A percentile compares a stretch with the other conserved stretches of the same genome.
These are phyloP conservation scores for Genyomyrus donnyi DNA, from an alignment of 2,113 vertebrate genomes.

Conservation along the genomic window DNA sequence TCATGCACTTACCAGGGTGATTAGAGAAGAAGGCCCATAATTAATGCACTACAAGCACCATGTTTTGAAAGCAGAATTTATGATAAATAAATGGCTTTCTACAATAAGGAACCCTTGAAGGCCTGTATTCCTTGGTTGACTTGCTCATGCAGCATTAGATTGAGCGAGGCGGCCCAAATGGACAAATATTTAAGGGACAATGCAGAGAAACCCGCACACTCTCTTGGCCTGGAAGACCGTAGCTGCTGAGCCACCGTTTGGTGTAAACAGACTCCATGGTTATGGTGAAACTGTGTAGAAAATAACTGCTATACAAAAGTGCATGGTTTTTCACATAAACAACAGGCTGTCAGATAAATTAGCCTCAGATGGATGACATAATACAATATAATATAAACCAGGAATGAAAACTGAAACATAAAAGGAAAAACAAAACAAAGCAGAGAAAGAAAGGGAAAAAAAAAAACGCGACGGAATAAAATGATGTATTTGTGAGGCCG, in stretches of 20 bases:
- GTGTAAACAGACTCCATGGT: neutral
- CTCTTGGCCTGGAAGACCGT: neutral
- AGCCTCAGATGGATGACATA: neutral
- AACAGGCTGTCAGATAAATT: neutral
- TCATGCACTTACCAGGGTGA: neutral
- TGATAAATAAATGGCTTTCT: neutral
- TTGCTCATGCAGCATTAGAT: neutral
- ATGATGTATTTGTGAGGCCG: neutral
- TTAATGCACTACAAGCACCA: neutral
- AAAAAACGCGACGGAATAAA: neutral
- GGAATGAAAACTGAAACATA: neutral
- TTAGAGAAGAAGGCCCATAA: neutral
- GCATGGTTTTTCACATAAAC: neutral
- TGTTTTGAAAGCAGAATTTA: neutral
- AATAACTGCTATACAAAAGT: neutral
- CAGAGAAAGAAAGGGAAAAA: neutral
- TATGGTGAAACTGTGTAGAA: neutral
- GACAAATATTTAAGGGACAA: neutral
- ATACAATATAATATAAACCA: neutral
- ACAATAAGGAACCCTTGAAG: neutral
- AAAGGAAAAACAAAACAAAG: neutral
- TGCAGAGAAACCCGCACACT: neutral
- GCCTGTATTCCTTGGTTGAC: neutral
- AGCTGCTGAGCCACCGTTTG: neutral
- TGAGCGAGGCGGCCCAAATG: neutral